A percentile compares a stretch with the other conserved stretches of the same genome.
These are phyloP conservation scores for silkworm (Bombyx mori) DNA, from an alignment of 1,140 invertebrate genomes.

Conservation along the genomic window DNA sequence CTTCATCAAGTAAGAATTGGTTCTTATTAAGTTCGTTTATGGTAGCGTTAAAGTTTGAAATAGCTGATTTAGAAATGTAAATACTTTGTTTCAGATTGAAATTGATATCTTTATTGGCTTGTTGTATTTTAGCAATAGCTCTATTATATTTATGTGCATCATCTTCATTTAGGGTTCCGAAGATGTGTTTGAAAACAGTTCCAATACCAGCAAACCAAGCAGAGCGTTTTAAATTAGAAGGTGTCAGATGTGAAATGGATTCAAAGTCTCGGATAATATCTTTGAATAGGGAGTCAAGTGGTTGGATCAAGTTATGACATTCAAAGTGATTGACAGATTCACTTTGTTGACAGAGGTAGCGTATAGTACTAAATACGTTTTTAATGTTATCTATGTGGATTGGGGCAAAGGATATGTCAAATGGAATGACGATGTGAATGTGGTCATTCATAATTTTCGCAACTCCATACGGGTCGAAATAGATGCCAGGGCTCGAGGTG, in stretches of 20 bases:
- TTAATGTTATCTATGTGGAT: neutral
- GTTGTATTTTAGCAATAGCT: slow-evolving; percentile 11
- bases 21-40: slow-evolving; percentile 13
- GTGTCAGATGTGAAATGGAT: slow-evolving; percentile 7
- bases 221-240: slow-evolving; percentile 8
- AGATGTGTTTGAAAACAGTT: slow-evolving; percentile 14
- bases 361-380: neutral
- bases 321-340: neutral
- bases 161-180: slow-evolving; percentile 17
- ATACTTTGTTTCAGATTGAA: neutral
- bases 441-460: slow-evolving; percentile 1
- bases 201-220: slow-evolving; percentile 16
- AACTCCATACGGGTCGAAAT: neutral
- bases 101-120: neutral
- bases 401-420: neutral
- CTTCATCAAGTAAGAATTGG: slow-evolving; percentile 10
- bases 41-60: slow-evolving; percentile 5
- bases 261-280: slow-evolving; percentile 12
- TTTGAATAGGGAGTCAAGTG: slow-evolving; percentile 1
- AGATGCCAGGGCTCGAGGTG: neutral
- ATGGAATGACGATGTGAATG: neutral
- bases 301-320: slow-evolving; percentile 1
- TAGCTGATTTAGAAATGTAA: neutral
- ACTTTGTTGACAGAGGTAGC: neutral
- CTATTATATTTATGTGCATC: slow-evolving; percentile 16